A percentile compares a stretch with the other conserved stretches of the same genome.
These are phyloP conservation scores for Callosobruchus maculatus DNA, from an alignment of 2,888 invertebrate genomes.

Conservation along the genomic window DNA sequence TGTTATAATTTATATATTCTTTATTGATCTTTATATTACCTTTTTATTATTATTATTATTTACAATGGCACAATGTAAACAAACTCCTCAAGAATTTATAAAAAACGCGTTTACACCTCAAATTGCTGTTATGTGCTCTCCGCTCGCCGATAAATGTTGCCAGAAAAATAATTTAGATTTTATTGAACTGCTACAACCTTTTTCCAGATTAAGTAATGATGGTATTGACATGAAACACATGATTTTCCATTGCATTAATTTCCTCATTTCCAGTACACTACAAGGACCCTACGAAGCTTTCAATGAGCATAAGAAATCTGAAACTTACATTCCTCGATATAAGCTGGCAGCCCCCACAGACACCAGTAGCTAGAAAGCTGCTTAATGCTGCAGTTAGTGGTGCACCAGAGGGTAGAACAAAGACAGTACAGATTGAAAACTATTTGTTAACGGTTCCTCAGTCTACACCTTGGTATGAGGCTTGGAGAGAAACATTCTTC, in stretches of 20 bases:
- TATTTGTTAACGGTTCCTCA: constrained; percentile 67
- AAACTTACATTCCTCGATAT: constrained; percentile 79
- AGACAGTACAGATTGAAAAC: constrained; percentile 41
- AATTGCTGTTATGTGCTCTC: constrained; percentile 80
- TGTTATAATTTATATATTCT: not conserved
- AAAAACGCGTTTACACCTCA: constrained; percentile 87
- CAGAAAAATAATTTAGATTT: constrained; percentile 89
- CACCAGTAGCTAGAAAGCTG: constrained; percentile 77
- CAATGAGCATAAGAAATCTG: constrained; percentile 70
- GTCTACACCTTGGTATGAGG: constrained; percentile 91
- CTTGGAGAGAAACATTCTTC: constrained; percentile 89
- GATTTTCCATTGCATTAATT: constrained; percentile 5
- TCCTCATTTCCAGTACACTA: constrained; percentile 64
- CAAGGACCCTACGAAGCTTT: constrained; percentile 75
- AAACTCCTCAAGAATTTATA: constrained; percentile 80
- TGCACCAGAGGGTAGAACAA: constrained; percentile 36
- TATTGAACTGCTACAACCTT: constrained; percentile 87
- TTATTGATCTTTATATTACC: not conserved
- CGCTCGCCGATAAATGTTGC: constrained; percentile 78
- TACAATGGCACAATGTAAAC: constrained; percentile 59
- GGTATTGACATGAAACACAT: constrained; percentile 49
- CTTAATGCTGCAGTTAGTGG: constrained; percentile 57
- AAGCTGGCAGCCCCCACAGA: constrained; percentile 75
- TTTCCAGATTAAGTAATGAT: constrained; percentile 72
- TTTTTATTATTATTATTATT: not conserved